Evolutionary conservation across 1,140 invertebrate species (phyloP), one percentile per base, ranked within the genome.

Genomic region (Trichonephila inaurata): DNA sequence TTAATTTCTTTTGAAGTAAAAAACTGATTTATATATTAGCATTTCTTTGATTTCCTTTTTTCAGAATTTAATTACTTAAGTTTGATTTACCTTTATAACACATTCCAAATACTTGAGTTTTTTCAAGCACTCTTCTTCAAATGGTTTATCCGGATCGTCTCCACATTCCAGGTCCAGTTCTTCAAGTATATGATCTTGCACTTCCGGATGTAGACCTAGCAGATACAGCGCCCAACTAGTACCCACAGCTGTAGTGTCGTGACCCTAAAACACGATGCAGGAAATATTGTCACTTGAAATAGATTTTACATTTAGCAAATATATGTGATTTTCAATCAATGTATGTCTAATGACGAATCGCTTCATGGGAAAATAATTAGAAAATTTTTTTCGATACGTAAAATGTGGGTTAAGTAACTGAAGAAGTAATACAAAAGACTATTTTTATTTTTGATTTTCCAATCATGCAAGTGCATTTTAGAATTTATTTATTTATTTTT

Each of bases 161-260:
- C 95, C 95, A 88, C 95, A 95, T 28, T 96, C 95, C 3, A 62
- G 95, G 95, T 98, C 98, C 92, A 99, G 97, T 96, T 99, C 98
- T 77, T 97, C 96, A 94, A 98, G 97, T 0, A 97, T 97, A 95
- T 97, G 97, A 88, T 96, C 96, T 95, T 98, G 98, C 3, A 98
- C 97, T n/a, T 98, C 96, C 28, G 97, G 98, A 95, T 98, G 96
- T 64, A 97, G 95, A 0, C 98, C 96, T 94, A 99, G 95, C 94
- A 97, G 97, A 86, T 98, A 96, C 88, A 99, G 95, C 5, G 96
- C 95, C 96, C 96, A 97, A 0, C 96, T 95, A 18, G 97, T 95
- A 18, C 95, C 96, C 8, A 94, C 82, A 0, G 93, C 94, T 21
- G 95, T 94, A 4, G 95, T 95, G 92, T 95, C 95, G 72, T 95